A percentile compares a stretch with the other conserved stretches of the same genome.
These are phyloP conservation scores for Spodoptera frugiperda DNA, from an alignment of 1,140 invertebrate species.

Conservation along the genomic window DNA sequence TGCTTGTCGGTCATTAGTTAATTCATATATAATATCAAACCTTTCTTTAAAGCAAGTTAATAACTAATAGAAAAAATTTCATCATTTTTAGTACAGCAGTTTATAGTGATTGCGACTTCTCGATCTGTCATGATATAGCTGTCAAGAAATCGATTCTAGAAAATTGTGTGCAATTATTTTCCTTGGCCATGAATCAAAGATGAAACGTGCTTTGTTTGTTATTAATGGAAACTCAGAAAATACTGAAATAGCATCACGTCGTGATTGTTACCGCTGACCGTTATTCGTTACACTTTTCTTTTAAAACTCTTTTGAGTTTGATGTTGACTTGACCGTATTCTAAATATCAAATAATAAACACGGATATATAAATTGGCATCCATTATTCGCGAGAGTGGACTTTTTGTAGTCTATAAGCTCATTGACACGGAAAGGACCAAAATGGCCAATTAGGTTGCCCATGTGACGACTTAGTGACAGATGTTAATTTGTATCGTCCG, in stretches of 20 bases:
- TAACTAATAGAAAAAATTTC: too few relatives aligned
- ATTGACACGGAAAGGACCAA: background rate
- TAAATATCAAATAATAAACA: background rate
- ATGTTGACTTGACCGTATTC: constrained; percentile 28
- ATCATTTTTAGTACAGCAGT: too few relatives aligned
- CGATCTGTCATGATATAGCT: too few relatives aligned
- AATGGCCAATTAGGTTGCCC: constrained; percentile 33
- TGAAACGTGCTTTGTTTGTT: constrained; percentile 8
- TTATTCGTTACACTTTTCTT: constrained; percentile 38
- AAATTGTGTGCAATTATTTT: background rate
- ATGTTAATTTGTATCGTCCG: constrained; percentile 1
- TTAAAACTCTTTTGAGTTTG: constrained; percentile 14
- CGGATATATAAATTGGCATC: constrained; percentile 3
- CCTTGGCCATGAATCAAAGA: background rate
- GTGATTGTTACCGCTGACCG: constrained; percentile 4
- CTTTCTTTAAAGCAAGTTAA: too few relatives aligned
- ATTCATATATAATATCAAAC: too few relatives aligned
- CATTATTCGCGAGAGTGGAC: constrained; percentile 9
- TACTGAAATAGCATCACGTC: constrained; percentile 42
- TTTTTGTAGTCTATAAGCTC: background rate
- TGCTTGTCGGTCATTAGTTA: too few relatives aligned
- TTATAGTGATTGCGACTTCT: too few relatives aligned
- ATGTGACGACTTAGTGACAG: constrained; percentile 1
- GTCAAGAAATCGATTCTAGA: too few relatives aligned
- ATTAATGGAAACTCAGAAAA: background rate